Conservation (phyloP, 2,797 vertebrate genomes). For the Sebastes umbrosus region DNA sequence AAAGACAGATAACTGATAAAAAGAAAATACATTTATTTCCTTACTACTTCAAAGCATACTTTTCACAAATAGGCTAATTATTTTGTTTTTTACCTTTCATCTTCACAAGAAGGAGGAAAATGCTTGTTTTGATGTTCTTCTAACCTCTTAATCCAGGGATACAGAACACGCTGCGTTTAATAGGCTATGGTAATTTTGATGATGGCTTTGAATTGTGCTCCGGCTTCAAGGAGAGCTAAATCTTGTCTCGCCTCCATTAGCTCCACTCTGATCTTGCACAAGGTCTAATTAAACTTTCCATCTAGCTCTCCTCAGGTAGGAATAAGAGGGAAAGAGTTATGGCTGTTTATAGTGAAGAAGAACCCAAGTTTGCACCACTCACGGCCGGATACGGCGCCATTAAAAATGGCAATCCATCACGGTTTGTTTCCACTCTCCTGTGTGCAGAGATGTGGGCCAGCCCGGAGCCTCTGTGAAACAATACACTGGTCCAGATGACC, state of each 20-base stretch:
- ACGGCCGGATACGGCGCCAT: constrained; percentile 31
- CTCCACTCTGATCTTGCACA: constrained; percentile 63
- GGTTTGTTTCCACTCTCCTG: constrained; percentile 47
- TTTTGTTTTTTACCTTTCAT: constrained; percentile 77
- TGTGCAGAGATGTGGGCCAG: constrained; percentile 27
- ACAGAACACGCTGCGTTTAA: constrained; percentile 44
- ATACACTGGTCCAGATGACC: constrained; percentile 43
- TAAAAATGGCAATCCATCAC: constrained; percentile 51
- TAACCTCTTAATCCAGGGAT: constrained; percentile 66
- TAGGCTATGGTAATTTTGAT: constrained; percentile 66
- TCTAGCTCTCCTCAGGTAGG: constrained; percentile 54
- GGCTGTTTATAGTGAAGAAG: constrained; percentile 51
- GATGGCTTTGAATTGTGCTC: constrained; percentile 67
- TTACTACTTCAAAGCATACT: constrained; percentile 75
- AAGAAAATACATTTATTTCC: constrained; percentile 61
- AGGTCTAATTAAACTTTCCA: constrained; percentile 70
- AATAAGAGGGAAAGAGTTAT: constrained; percentile 39
- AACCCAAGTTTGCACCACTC: constrained; percentile 29
- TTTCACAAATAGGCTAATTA: constrained; percentile 76
- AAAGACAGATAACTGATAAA: constrained; percentile 65
- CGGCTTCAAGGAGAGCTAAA: constrained; percentile 66
- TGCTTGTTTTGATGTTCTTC: constrained; percentile 74
- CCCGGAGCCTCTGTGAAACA: constrained; percentile 31
- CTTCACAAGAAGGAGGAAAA: constrained; percentile 54
- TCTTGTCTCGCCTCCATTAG: constrained; percentile 61